Evolutionary conservation across 2,113 vertebrate genomes (phyloP).

Genomic region (Calyptommatus sinebrachiatus): DNA sequence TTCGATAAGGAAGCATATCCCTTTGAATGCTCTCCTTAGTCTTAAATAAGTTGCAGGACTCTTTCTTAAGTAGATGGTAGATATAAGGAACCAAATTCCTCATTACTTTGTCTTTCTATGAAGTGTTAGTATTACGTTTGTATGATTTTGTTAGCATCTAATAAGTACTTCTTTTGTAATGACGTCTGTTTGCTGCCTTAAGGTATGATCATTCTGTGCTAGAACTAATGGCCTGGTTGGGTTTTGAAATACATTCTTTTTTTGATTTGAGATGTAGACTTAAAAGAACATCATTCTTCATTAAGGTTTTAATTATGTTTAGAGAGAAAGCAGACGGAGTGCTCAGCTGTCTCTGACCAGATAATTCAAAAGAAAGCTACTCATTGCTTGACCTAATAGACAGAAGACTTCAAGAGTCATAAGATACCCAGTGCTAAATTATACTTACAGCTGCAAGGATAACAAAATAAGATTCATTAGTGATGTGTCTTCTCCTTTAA

Average conservation of each 20-base stretch:
- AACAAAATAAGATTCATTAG: neutral
- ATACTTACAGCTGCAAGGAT: neutral
- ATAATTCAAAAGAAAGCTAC: conserved; percentile 31
- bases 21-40: neutral
- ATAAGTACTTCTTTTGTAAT: neutral
- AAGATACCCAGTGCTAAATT: conserved; percentile 17
- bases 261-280: conserved; percentile 36
- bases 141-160: conserved; percentile 18
- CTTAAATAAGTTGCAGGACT: neutral
- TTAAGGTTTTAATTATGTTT: conserved; percentile 45
- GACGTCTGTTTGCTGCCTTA: neutral
- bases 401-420: neutral
- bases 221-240: neutral
- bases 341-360: conserved; percentile 7
- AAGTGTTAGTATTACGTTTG: neutral
- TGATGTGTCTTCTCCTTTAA: no score
- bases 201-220: conserved; percentile 5
- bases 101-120: neutral
- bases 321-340: conserved; percentile 34
- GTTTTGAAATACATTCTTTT: neutral
- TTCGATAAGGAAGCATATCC: neutral
- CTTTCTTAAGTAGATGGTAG: conserved; percentile 2
- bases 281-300: conserved; percentile 36
- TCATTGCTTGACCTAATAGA: conserved; percentile 29
- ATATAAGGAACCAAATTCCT: neutral